phyloP scores from a whole-genome alignment of 2,797 vertebrate genomes.

The Lepus oiostolus region DNA sequence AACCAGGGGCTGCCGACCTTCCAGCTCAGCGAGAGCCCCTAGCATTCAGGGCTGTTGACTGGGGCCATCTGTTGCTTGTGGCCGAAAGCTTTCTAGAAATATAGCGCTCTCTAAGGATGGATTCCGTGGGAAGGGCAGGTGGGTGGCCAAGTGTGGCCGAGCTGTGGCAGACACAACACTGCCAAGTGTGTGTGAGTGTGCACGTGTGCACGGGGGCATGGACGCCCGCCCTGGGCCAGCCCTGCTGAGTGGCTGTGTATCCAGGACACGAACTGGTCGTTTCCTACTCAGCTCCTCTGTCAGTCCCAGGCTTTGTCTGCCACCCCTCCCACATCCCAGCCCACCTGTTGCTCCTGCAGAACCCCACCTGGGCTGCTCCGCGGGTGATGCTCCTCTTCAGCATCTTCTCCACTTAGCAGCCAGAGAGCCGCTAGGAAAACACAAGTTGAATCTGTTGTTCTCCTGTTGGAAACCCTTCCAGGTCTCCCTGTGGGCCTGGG shows the following conservation, averaged over 20 bases:
- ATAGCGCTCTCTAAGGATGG: too few relatives aligned
- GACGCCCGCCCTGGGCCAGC: not conserved
- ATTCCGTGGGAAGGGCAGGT: too few relatives aligned
- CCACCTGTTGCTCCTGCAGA: not conserved
- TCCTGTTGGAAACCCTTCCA: too few relatives aligned
- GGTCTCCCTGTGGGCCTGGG: too few relatives aligned
- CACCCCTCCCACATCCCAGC: too few relatives aligned
- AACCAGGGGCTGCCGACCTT: not conserved
- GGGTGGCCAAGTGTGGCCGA: not conserved
- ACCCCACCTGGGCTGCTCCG: not conserved
- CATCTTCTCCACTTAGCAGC: not conserved
- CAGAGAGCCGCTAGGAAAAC: not conserved
- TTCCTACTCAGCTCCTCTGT: not conserved
- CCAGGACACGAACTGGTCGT: not conserved
- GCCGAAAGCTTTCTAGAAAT: not conserved
- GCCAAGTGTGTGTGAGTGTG: not conserved
- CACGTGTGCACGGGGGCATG: fast-evolving
- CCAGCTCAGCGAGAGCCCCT: not conserved
- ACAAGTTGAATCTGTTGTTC: too few relatives aligned
- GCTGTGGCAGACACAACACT: fast-evolving
- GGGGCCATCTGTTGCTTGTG: not conserved
- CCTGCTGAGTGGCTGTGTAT: not conserved
- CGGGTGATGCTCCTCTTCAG: not conserved
- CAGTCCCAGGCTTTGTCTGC: not conserved
- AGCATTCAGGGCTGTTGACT: not conserved